Evolutionary conservation across 2,797 vertebrate genomes (phyloP).

Genomic region (Babyrousa celebensis): DNA sequence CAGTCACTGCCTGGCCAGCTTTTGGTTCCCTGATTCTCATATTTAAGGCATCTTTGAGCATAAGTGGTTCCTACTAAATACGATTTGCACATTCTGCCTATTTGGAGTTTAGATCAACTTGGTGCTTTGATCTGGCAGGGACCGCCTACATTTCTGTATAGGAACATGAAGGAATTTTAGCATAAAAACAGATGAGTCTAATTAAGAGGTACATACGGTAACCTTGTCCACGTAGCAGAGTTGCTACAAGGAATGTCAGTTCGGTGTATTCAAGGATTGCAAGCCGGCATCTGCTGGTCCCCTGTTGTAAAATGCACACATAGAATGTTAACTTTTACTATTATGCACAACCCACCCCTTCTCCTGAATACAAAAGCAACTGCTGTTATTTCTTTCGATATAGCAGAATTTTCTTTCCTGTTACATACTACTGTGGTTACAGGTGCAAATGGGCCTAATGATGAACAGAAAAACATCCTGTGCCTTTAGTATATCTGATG

Average conservation of each 20-base stretch:
- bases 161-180: neutral
- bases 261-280: neutral
- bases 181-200: neutral
- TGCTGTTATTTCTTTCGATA: slow-evolving; percentile 21
- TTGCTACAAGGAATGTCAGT: neutral
- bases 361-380: slow-evolving; percentile 34
- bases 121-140: neutral
- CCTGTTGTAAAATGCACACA: neutral
- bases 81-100: neutral
- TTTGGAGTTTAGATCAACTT: neutral
- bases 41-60: neutral
- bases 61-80: neutral
- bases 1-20: neutral
- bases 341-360: neutral
- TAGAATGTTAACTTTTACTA: neutral
- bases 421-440: neutral
- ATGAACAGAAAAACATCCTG: slow-evolving; percentile 50
- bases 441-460: neutral
- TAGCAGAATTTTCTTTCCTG: slow-evolving; percentile 23
- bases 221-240: neutral
- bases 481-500: slow-evolving; percentile 53
- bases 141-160: neutral
- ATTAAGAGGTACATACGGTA: neutral
- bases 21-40: neutral
- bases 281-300: neutral